These are phyloP conservation scores for Oreortyx pictus DNA, from an alignment of 2,797 vertebrate species.

Conservation along the genomic window DNA sequence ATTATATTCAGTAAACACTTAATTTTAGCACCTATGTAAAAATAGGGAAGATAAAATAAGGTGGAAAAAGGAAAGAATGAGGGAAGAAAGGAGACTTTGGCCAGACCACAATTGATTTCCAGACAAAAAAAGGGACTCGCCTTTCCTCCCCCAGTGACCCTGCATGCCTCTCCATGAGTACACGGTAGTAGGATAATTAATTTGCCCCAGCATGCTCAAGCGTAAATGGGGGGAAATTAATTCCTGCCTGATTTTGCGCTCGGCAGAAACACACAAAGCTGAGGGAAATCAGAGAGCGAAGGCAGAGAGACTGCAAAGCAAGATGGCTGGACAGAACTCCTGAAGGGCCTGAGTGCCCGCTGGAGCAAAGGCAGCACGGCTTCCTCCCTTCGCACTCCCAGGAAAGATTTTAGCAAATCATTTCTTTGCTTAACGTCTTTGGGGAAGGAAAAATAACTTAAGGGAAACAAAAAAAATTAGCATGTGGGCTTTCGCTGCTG, in stretches of 20 bases:
- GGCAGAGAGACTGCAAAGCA: neutral
- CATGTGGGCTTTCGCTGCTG: neutral
- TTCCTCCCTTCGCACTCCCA: constrained; percentile 43
- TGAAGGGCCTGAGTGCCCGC: constrained; percentile 40
- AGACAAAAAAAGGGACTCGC: neutral
- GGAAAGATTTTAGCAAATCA: constrained; percentile 56
- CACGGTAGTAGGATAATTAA: constrained; percentile 30
- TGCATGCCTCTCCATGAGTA: neutral
- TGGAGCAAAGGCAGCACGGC: constrained; percentile 20
- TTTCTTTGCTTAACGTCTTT: constrained; percentile 17
- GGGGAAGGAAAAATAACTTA: neutral
- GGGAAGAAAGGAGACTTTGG: neutral
- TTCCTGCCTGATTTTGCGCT: constrained; percentile 49
- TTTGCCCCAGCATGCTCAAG: constrained; percentile 41
- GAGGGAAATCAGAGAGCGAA: constrained; percentile 42
- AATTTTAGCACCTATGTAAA: constrained; percentile 23
- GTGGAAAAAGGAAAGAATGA: neutral
- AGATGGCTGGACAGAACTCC: constrained; percentile 58
- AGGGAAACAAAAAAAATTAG: constrained; percentile 32
- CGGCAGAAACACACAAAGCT: constrained; percentile 48
- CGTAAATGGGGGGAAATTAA: constrained; percentile 45
- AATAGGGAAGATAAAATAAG: neutral
- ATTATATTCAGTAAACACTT: constrained; percentile 28
- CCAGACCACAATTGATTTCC: constrained; percentile 38
- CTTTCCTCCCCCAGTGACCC: neutral